Conservation (phyloP, 1,140 invertebrate species). For the Drosophila repletoides region DNA sequence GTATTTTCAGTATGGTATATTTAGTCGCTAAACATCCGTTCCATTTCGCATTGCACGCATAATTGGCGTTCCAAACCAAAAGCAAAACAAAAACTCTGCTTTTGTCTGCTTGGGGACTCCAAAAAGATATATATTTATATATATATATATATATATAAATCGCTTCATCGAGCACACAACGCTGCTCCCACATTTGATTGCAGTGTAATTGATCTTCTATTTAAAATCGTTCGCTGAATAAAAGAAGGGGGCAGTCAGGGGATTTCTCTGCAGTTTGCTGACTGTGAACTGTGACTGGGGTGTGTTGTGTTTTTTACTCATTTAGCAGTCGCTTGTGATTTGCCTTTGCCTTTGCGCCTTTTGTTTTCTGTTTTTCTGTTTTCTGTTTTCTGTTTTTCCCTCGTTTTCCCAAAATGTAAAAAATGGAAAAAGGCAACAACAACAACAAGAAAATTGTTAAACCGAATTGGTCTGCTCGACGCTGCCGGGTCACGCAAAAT, state of each 20-base stretch:
- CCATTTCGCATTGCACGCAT: conserved; percentile 80
- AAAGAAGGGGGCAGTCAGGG: not conserved
- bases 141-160: not conserved
- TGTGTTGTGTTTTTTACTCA: conserved; percentile 73
- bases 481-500: conserved; percentile 76
- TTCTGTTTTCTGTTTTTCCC: conserved; percentile 17
- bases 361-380: conserved; percentile 42
- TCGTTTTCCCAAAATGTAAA: conserved; percentile 28
- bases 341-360: conserved; percentile 55
- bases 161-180: conserved; percentile 65
- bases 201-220: conserved; percentile 74
- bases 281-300: conserved; percentile 37
- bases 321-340: conserved; percentile 62
- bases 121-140: not conserved
- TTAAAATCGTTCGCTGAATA: conserved; percentile 50
- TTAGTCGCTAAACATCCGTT: conserved; percentile 72
- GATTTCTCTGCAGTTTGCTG: not conserved
- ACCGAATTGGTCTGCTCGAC: conserved; percentile 62
- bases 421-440: no score
- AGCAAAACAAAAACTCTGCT: conserved; percentile 18
- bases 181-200: conserved; percentile 59
- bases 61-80: conserved; percentile 66
- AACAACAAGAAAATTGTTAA: not conserved
- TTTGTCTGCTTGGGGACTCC: conserved; percentile 6
- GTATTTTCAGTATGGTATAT: conserved; percentile 51